phyloP scores from a whole-genome alignment of 2,113 vertebrate genomes.

The Balaeniceps rex region DNA sequence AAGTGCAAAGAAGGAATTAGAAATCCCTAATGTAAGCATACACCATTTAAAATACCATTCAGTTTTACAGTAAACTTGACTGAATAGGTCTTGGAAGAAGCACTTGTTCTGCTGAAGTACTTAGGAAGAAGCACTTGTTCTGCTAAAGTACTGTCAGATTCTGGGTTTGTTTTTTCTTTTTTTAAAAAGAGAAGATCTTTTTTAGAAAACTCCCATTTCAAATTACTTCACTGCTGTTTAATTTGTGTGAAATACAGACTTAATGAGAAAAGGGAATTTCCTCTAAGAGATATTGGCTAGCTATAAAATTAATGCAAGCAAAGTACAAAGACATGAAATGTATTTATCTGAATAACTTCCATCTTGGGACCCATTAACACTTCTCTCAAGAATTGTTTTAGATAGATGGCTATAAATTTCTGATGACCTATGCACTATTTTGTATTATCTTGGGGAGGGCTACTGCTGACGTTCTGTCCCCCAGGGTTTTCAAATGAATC shows the following conservation, averaged over 20 bases:
- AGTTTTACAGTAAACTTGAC: not conserved
- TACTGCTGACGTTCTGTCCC: not conserved
- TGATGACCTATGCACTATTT: conserved; percentile 18
- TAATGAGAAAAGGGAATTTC: conserved; percentile 51
- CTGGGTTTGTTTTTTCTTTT: not conserved
- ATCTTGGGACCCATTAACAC: not conserved
- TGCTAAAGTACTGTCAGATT: not conserved
- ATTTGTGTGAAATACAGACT: conserved; percentile 20
- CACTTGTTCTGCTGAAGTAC: not conserved
- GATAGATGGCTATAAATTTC: not conserved
- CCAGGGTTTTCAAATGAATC: not conserved
- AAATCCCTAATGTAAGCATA: not conserved
- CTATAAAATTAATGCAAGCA: conserved; percentile 4
- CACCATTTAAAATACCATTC: not conserved
- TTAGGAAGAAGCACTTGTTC: not conserved
- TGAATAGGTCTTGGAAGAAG: not conserved
- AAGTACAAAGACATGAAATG: not conserved
- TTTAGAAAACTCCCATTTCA: not conserved
- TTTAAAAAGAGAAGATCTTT: not conserved
- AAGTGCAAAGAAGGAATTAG: not conserved
- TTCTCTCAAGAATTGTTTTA: conserved; percentile 27
- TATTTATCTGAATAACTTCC: not conserved
- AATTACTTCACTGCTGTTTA: conserved; percentile 3
- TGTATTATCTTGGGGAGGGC: not conserved
- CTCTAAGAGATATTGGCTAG: not conserved